Evolutionary conservation across 2,797 vertebrate species (phyloP), one percentile per base, ranked within the genome.

Genomic region (Nasua narica): DNA sequence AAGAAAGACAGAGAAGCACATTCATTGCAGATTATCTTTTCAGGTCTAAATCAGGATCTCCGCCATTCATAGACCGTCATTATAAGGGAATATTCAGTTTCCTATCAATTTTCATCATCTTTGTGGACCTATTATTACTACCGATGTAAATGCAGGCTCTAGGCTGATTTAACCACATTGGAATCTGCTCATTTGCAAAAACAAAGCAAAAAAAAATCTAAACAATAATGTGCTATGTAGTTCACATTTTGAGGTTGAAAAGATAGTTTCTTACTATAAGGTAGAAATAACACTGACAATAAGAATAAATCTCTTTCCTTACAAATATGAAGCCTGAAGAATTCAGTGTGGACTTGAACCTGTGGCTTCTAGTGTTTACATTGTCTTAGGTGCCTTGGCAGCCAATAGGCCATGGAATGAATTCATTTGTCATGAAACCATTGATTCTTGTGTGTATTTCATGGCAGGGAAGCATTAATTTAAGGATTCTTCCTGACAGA

Each of bases 21-120:
- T 85, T 87, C 29, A 58, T 43, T 94, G 40, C 10, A 92, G 35
- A 88, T 86, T 92, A 74, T 65, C 72, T 90, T 92, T 85, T 54
- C 37, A 92, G 13, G 14, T 96, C 88, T 95, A 95, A 97, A 93
- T 96, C 72, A 87, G 72, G 54, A 89, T 52, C 74, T 93, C 46
- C 21, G 37, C 18, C 15, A 58, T 25, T 81, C 87, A 79, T 5
- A 83, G 46, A 32, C 65, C 91, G 19, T 82, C 60, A 82, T 3
- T 77, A 18, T 16, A 23, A 81, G 21, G 4, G n/a, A 84, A 48
- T 81, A 78, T 56, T 95, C 23, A n/a, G 18, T 88, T 74, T 83
- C 87, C 50, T 60, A 83, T 83, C 27, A 76, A 54, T 77, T 93
- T 92, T 52, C n/a, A 78, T 43, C 35, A 91, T 35, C 29, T 93